Percentiles rank a stretch among this genome's conserved stretches.
These are phyloP conservation scores for Philaethria dido DNA, from an alignment of 2,888 invertebrate genomes.

Conservation along the genomic window DNA sequence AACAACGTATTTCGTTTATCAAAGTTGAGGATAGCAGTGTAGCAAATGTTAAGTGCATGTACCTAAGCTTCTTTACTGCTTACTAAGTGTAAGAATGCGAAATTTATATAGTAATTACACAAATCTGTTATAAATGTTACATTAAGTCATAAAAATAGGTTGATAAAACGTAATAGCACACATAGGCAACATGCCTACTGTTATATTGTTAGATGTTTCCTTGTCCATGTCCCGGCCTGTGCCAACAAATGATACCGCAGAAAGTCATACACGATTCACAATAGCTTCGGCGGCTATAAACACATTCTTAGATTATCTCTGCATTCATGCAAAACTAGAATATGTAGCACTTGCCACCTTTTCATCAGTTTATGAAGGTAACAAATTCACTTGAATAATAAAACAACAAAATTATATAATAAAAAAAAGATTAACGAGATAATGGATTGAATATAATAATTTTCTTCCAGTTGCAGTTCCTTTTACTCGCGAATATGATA, in stretches of 20 bases:
- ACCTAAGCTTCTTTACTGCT: too few relatives aligned
- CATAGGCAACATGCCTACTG: slow-evolving; percentile 66
- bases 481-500: slow-evolving; percentile 95
- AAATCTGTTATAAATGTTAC: not conserved
- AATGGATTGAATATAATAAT: not conserved
- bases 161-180: not conserved
- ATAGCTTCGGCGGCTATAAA: slow-evolving; percentile 71
- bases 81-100: not conserved
- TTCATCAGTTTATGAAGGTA: slow-evolving; percentile 75
- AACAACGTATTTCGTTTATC: too few relatives aligned
- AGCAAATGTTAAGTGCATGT: too few relatives aligned
- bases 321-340: slow-evolving; percentile 71
- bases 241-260: slow-evolving; percentile 64
- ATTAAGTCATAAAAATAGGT: not conserved
- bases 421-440: not conserved
- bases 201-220: slow-evolving; percentile 72
- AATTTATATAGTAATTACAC: not conserved
- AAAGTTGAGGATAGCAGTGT: too few relatives aligned
- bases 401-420: not conserved
- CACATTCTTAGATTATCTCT: slow-evolving; percentile 73
- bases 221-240: slow-evolving; percentile 77
- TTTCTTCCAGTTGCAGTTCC: slow-evolving; percentile 86
- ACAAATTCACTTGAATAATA: slow-evolving; percentile 24
- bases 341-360: slow-evolving; percentile 74
- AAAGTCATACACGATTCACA: slow-evolving; percentile 68